Conservation (phyloP, 2,113 vertebrate genomes). For the Prinia subflava region DNA sequence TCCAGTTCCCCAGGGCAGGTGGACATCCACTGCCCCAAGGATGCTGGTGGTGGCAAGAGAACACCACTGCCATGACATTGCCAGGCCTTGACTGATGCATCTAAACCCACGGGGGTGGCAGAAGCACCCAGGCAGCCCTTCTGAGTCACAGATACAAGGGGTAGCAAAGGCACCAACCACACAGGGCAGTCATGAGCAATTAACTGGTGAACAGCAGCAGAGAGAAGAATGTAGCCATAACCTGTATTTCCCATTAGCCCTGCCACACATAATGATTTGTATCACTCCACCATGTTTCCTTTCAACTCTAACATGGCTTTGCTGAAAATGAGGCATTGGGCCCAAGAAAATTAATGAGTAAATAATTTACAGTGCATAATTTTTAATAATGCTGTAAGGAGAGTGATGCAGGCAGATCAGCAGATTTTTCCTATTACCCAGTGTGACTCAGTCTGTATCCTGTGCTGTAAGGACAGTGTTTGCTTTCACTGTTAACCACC, state of each 20-base stretch:
- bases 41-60: neutral
- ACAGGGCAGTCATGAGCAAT: neutral
- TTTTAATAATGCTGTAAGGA: neutral
- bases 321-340: neutral
- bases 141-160: neutral
- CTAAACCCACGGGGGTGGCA: neutral
- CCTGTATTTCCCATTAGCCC: neutral
- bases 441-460: neutral
- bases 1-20: neutral
- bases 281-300: neutral
- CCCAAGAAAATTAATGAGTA: neutral
- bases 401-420: neutral
- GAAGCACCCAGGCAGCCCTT: neutral
- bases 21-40: neutral
- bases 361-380: neutral
- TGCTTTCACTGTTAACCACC: neutral
- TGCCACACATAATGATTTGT: neutral
- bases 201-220: neutral
- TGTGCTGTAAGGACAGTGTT: neutral
- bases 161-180: neutral
- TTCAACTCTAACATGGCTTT: neutral
- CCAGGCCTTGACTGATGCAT: neutral
- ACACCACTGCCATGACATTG: neutral
- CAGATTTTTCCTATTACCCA: neutral
- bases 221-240: neutral